Base-by-base conservation (phyloP, 2,113 vertebrate species). In the Mesitornis unicolor region DNA sequence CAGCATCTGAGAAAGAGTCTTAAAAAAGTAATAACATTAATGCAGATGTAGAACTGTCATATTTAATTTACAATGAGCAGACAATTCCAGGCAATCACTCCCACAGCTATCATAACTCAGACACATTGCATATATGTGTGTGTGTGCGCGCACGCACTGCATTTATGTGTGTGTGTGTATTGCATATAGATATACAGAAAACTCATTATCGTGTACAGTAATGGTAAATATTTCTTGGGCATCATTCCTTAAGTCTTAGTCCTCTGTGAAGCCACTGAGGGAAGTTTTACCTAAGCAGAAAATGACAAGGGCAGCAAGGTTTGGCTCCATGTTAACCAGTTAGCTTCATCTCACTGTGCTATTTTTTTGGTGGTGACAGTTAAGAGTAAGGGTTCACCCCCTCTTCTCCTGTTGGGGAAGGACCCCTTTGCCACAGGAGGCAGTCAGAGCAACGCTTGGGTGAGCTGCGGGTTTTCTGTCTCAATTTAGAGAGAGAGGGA, bases 51-150 rank as follows among this genome's bases (percentile, higher is more conserved):
- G 91, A 94, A 67, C 87, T 88, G 92, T 93, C 95, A 93, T 94
- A 87, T 96, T 94, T 96, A 91, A 96, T 97, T 96, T 96, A 97
- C 88, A 80, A 56, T 10, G 21, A 68, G 85, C 71, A 94, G 93
- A 91, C 90, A 93, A 92, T 97, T 96, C 92, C 92, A 80, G 93
- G 75, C 87, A 94, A 96, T 96, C 91, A 90, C 95, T 97, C 92
- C 94, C 95, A 91, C 35, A 83, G 95, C 95, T 94, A 68, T 83
- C 82, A 88, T 95, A 95, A 96, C 84, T 96, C 91, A 95, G 67
- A 74, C 78, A 59, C 60, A 81, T 74, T 84, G 91, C 95, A 86
- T 92, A 77, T 93, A 73, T 61, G 79, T 84, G 65, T 81, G 84
- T 26, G 43, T 24, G 56, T 47, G 43, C 57, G 53, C 3, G 7